Percentiles rank a stretch among this genome's conserved stretches.
phyloP scores from a whole-genome alignment of 2,113 vertebrate species.

The Mormoops blainvillei region DNA sequence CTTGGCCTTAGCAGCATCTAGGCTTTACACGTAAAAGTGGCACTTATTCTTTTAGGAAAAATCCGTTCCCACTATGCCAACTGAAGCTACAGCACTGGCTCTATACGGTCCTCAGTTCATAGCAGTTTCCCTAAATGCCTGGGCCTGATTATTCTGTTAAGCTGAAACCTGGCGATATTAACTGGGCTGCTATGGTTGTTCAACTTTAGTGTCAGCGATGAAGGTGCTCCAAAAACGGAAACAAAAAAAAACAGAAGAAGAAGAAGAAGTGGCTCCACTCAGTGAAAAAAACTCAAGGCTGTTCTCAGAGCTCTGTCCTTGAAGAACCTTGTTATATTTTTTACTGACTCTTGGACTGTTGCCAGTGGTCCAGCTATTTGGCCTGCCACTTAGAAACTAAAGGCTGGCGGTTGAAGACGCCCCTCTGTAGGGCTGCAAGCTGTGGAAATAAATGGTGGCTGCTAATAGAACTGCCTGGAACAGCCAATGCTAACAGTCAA shows the following conservation, averaged over 20 bases:
- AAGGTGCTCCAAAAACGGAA: too few relatives aligned
- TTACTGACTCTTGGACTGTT: neutral
- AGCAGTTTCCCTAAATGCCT: neutral
- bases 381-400: neutral
- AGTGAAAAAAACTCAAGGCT: neutral
- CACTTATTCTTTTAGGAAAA: neutral
- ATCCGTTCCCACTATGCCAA: neutral
- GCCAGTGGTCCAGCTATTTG: neutral
- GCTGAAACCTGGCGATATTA: neutral
- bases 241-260: neutral
- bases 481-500: neutral
- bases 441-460: neutral
- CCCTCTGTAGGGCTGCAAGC: neutral
- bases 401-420: neutral
- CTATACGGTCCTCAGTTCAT: neutral
- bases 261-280: neutral
- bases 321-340: neutral
- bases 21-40: neutral
- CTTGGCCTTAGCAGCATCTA: neutral
- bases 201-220: neutral
- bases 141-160: neutral
- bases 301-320: neutral
- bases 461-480: neutral
- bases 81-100: neutral
- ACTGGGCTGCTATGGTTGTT: neutral